Conservation (phyloP, 2,888 invertebrate species). For the Heliconius erato region DNA sequence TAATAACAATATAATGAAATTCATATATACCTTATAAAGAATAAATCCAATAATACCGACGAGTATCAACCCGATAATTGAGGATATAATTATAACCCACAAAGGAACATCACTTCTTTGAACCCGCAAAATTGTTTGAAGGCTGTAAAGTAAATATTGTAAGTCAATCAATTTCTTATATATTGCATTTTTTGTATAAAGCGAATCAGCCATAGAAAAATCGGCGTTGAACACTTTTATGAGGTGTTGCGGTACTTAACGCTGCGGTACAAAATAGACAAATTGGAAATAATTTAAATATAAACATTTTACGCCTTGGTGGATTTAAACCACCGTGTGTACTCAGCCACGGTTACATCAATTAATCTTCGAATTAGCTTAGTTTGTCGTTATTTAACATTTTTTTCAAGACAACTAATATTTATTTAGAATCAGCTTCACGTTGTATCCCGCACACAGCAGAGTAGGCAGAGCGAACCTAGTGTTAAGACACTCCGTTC, state of each 20-base stretch:
- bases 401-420: too few relatives aligned
- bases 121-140: slow-evolving; percentile 42
- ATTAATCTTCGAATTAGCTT: too few relatives aligned
- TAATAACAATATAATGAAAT: neutral
- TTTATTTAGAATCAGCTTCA: too few relatives aligned
- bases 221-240: neutral
- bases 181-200: neutral
- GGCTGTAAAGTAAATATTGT: slow-evolving; percentile 42
- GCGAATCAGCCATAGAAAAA: too few relatives aligned
- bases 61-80: slow-evolving; percentile 50
- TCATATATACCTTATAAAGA: slow-evolving; percentile 52
- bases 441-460: too few relatives aligned
- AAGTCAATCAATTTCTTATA: neutral
- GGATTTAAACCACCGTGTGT: neutral
- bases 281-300: neutral
- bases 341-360: too few relatives aligned
- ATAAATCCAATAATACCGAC: slow-evolving; percentile 50
- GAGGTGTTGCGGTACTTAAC: neutral
- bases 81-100: slow-evolving; percentile 45
- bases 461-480: too few relatives aligned
- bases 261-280: neutral
- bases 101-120: slow-evolving; percentile 37
- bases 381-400: too few relatives aligned
- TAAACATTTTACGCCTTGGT: neutral
- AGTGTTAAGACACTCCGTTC: too few relatives aligned